Percentiles rank a stretch among this genome's conserved stretches.
phyloP scores from a whole-genome alignment of 2,797 vertebrate species.

The Triplophysa bombifrons region DNA sequence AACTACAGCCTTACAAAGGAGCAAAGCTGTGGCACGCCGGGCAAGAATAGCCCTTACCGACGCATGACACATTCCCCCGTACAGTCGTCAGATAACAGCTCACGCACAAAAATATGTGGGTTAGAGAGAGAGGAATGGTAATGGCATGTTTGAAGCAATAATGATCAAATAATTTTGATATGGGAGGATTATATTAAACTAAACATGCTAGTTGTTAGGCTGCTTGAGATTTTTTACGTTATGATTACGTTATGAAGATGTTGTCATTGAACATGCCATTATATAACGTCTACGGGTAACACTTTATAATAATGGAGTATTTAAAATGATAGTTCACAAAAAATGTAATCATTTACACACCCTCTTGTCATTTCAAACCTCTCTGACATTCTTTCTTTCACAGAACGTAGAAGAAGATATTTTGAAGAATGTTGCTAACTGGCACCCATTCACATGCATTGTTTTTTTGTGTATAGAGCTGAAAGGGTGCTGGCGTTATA shows the following conservation, averaged over 20 bases:
- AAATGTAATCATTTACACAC: too few relatives aligned
- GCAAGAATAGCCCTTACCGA: slow-evolving; percentile 53
- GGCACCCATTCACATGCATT: too few relatives aligned
- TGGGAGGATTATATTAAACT: not conserved
- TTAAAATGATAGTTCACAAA: too few relatives aligned
- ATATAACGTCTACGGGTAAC: not conserved
- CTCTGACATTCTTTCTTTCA: too few relatives aligned
- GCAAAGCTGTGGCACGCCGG: slow-evolving; percentile 34
- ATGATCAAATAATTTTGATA: not conserved
- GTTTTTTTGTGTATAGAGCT: too few relatives aligned
- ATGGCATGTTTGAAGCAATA: not conserved
- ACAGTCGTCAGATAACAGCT: slow-evolving; percentile 38
- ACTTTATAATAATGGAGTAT: too few relatives aligned
- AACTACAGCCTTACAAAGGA: slow-evolving; percentile 52
- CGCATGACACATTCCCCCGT: slow-evolving; percentile 45
- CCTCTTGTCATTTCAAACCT: too few relatives aligned
- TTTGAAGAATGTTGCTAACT: too few relatives aligned
- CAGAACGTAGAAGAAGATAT: too few relatives aligned
- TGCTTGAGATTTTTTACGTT: not conserved
- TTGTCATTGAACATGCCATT: not conserved
- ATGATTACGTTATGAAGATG: not conserved
- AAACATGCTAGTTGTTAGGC: not conserved
- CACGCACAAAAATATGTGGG: not conserved
- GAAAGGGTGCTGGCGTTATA: too few relatives aligned
- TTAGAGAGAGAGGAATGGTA: not conserved